These are phyloP conservation scores for Myrmecophaga tridactyla DNA, from an alignment of 2,113 vertebrate genomes.

Conservation along the genomic window DNA sequence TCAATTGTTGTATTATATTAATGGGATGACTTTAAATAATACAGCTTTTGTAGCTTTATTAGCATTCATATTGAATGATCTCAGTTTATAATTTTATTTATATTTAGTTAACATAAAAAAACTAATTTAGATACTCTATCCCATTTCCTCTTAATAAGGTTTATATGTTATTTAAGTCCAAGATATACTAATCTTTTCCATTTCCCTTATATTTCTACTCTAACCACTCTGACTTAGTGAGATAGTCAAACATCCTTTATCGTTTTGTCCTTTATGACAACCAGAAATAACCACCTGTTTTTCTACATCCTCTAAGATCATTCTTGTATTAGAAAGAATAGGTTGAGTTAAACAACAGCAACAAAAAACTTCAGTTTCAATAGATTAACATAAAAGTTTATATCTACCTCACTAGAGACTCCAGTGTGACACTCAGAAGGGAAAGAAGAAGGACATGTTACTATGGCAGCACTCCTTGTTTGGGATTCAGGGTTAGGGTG, in stretches of 20 bases:
- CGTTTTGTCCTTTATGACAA: neutral
- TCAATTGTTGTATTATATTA: slow-evolving; percentile 25
- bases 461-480: too few relatives aligned
- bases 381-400: slow-evolving; percentile 8
- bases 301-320: neutral
- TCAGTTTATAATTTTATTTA: neutral
- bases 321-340: neutral
- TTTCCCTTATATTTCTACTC: slow-evolving; percentile 3
- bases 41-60: slow-evolving; percentile 15
- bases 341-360: neutral
- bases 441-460: too few relatives aligned
- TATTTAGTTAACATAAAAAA: slow-evolving; percentile 44
- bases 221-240: neutral
- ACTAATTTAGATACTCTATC: slow-evolving; percentile 32
- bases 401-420: neutral
- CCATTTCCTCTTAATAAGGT: neutral
- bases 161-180: slow-evolving; percentile 24
- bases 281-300: slow-evolving; percentile 24
- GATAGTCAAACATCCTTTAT: slow-evolving; percentile 21
- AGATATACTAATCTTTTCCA: slow-evolving; percentile 43
- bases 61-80: neutral
- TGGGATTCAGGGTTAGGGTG: too few relatives aligned
- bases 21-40: slow-evolving; percentile 7
- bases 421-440: neutral
- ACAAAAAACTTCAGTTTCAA: neutral